Conservation (phyloP, 2,113 vertebrate species). For the Muntiacus reevesi region DNA sequence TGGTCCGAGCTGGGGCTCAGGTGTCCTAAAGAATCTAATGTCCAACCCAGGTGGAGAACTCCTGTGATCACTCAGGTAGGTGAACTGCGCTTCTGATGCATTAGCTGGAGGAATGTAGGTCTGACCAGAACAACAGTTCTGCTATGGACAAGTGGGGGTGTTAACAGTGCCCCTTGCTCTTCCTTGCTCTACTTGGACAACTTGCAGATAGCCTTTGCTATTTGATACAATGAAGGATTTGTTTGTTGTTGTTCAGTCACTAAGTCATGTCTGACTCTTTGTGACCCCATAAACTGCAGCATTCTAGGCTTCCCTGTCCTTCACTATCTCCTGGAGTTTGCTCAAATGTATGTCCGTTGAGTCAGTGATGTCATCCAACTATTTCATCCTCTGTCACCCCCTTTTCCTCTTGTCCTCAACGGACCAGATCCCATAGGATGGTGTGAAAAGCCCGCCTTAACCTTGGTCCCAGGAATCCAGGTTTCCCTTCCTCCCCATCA, state of each 20-base stretch:
- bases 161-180: rapidly evolving
- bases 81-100: not conserved
- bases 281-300: not conserved
- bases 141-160: not conserved
- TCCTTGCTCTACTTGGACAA: not conserved
- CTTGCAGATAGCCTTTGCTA: not conserved
- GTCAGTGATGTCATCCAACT: not conserved
- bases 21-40: not conserved
- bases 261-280: not conserved
- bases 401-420: not conserved
- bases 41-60: not conserved
- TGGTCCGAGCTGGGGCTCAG: not conserved
- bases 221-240: not conserved
- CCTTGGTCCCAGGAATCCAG: not conserved
- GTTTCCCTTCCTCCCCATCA: not conserved
- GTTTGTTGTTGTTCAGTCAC: not conserved
- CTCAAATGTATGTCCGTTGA: not conserved
- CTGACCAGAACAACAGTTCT: not conserved
- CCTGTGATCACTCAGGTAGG: not conserved
- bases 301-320: not conserved
- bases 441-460: not conserved
- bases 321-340: not conserved
- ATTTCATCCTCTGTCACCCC: not conserved
- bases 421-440: not conserved
- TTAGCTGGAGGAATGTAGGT: not conserved